These are phyloP conservation scores for Lontra canadensis DNA, from an alignment of 2,113 vertebrate genomes.

Conservation along the genomic window DNA sequence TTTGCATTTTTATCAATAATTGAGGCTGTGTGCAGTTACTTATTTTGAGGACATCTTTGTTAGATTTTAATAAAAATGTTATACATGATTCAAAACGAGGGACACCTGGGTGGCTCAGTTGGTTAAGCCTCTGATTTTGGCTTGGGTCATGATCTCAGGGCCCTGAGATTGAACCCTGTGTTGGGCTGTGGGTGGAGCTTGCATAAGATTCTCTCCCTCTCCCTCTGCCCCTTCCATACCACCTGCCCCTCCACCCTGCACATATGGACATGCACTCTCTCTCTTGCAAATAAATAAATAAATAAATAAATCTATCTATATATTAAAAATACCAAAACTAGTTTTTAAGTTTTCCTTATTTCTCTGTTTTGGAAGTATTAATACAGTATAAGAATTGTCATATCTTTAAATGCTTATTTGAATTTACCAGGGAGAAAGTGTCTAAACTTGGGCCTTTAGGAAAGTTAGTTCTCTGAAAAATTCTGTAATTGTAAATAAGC, in stretches of 20 bases:
- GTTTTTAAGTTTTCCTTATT: neutral
- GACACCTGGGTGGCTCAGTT: neutral
- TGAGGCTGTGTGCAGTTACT: neutral
- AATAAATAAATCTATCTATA: neutral
- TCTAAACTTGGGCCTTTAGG: accelerated
- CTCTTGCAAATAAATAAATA: neutral
- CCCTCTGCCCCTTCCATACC: neutral
- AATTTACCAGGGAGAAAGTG: neutral
- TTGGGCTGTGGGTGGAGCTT: neutral
- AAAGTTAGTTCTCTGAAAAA: neutral
- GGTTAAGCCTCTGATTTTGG: neutral
- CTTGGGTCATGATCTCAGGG: neutral
- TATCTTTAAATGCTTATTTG: neutral
- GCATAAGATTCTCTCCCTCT: neutral
- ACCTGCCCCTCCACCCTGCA: neutral
- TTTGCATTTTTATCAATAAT: neutral
- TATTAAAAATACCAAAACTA: neutral
- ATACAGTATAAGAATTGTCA: neutral
- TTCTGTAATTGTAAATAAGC: neutral
- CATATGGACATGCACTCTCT: neutral
- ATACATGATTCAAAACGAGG: neutral
- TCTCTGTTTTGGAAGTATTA: neutral
- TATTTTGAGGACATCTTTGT: neutral
- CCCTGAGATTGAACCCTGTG: neutral
- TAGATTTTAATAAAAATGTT: neutral